Percentiles rank a stretch among this genome's conserved stretches.
Evolutionary conservation across 1,140 invertebrate species (phyloP).

Genomic region (Drosophila neocordata): DNA sequence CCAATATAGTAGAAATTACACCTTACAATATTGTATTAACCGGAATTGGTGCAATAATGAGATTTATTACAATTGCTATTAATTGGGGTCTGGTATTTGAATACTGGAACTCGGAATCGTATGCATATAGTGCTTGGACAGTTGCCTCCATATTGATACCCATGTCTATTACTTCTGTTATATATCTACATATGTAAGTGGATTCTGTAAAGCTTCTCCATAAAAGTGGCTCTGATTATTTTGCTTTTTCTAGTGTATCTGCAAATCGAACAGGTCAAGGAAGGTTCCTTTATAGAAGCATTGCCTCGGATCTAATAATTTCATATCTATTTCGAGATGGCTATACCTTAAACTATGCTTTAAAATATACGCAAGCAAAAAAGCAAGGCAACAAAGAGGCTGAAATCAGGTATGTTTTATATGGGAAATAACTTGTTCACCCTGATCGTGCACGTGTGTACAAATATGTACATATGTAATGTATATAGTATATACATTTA

Average conservation of each 20-base stretch:
- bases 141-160: constrained; percentile 52
- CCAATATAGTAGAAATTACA: constrained; percentile 34
- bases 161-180: constrained; percentile 54
- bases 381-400: constrained; percentile 27
- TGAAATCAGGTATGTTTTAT: constrained; percentile 43
- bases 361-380: constrained; percentile 44
- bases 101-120: constrained; percentile 36
- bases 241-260: constrained; percentile 24
- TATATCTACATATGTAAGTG: constrained; percentile 60
- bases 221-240: not conserved
- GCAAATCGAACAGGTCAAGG: constrained; percentile 19
- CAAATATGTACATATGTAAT: too few species aligned
- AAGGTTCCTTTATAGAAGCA: constrained; percentile 23
- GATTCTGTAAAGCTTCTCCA: not conserved
- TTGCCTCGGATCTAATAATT: constrained; percentile 36
- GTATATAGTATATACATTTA: too few species aligned
- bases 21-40: constrained; percentile 32
- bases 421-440: not conserved
- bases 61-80: constrained; percentile 50
- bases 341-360: constrained; percentile 36
- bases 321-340: constrained; percentile 60
- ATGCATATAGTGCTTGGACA: constrained; percentile 55
- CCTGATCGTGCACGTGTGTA: not conserved
- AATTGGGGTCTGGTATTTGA: constrained; percentile 54
- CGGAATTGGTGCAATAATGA: constrained; percentile 38